Percentiles rank a stretch among this genome's conserved stretches.
Conservation (phyloP, 30 jellyfish, hydroid and myxozoan species). For the Chrysaora quinquecirrha region DNA sequence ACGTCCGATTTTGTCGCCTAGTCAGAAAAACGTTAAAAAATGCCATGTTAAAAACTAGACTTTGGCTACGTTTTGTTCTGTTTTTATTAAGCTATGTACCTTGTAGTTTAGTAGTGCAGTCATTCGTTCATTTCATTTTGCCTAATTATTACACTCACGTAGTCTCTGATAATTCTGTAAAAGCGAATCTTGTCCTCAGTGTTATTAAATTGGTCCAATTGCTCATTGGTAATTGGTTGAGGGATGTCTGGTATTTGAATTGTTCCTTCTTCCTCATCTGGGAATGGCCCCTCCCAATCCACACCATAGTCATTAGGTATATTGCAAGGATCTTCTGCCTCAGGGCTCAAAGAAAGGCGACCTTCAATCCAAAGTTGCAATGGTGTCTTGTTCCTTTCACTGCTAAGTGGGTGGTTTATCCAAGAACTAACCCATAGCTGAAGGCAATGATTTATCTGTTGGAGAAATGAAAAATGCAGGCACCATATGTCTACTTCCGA, state of each 20-base stretch:
- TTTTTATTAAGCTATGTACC: too few species aligned
- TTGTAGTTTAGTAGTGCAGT: too few species aligned
- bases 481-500: conserved; percentile 23
- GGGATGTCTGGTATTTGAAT: conserved; percentile 10
- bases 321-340: not conserved
- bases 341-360: not conserved
- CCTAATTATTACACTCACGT: too few species aligned
- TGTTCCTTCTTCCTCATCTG: conserved; percentile 17
- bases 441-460: not conserved
- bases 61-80: too few species aligned
- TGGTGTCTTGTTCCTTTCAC: conserved; percentile 18
- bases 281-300: conserved; percentile 48
- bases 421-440: conserved; percentile 4
- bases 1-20: too few species aligned
- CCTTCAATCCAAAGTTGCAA: conserved; percentile 25
- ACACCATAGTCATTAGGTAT: conserved; percentile 7
- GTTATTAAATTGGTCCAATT: too few species aligned
- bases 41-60: too few species aligned
- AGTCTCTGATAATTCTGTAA: too few species aligned
- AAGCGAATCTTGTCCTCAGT: too few species aligned
- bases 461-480: conserved; percentile 3
- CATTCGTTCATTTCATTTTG: too few species aligned
- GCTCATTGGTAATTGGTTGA: too few species aligned
- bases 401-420: conserved; percentile 12
- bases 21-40: too few species aligned